Percentiles rank a stretch among this genome's conserved stretches.
These are phyloP conservation scores for Iselma pallidipennis DNA, from an alignment of 2,888 invertebrate genomes.

Conservation along the genomic window DNA sequence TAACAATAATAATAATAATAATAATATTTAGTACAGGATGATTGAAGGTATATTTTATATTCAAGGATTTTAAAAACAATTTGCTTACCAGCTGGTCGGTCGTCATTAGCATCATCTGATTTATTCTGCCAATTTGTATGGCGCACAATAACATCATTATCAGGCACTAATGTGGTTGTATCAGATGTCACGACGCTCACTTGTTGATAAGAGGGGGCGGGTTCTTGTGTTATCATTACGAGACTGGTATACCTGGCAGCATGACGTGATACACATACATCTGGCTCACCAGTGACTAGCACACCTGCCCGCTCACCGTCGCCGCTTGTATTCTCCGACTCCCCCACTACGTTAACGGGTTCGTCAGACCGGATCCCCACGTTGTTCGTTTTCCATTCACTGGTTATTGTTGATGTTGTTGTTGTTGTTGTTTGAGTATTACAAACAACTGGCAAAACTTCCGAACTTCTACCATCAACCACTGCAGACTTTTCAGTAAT, in stretches of 20 bases:
- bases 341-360: constrained; percentile 47
- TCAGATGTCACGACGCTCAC: constrained; percentile 78
- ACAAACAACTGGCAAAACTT: constrained; percentile 14
- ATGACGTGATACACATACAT: constrained; percentile 41
- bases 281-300: constrained; percentile 51
- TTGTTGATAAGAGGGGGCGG: constrained; percentile 57
- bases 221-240: constrained; percentile 86
- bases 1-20: neutral
- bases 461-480: constrained; percentile 9
- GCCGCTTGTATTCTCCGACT: constrained; percentile 41
- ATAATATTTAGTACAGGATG: neutral
- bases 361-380: constrained; percentile 49
- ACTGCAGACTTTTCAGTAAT: no score
- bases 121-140: constrained; percentile 67
- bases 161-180: constrained; percentile 71
- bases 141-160: constrained; percentile 64
- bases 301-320: constrained; percentile 56
- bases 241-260: constrained; percentile 81
- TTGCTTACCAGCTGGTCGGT: constrained; percentile 24
- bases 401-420: constrained; percentile 20
- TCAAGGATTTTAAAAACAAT: neutral
- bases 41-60: neutral
- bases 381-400: constrained; percentile 43
- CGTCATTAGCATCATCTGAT: constrained; percentile 19
- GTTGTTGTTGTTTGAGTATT: constrained; percentile 1